Conservation (phyloP, 1,140 invertebrate species). For the Drosophila gunungcola region DNA sequence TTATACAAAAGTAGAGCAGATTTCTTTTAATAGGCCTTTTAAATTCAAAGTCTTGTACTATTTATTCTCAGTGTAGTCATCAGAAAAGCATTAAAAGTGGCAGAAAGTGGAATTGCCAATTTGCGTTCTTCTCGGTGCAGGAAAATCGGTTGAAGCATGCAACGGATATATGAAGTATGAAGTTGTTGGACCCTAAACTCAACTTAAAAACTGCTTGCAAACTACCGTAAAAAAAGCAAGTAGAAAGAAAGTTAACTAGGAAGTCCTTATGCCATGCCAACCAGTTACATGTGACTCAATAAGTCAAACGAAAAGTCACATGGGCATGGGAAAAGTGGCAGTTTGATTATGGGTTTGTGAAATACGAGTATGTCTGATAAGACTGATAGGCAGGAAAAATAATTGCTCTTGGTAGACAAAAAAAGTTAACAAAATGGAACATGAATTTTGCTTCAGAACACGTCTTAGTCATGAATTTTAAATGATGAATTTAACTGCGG, state of each 20-base stretch:
- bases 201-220: constrained; percentile 41
- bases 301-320: constrained; percentile 40
- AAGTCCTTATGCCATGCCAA: constrained; percentile 46
- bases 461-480: neutral
- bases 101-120: constrained; percentile 76
- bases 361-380: constrained; percentile 13
- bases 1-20: too few relatives aligned
- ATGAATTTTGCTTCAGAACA: neutral
- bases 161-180: constrained; percentile 31
- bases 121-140: constrained; percentile 50
- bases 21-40: too few relatives aligned
- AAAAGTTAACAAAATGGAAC: neutral
- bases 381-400: constrained; percentile 25
- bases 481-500: neutral
- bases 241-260: constrained; percentile 45
- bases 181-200: constrained; percentile 25
- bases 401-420: constrained; percentile 12
- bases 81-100: constrained; percentile 73
- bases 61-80: constrained; percentile 48
- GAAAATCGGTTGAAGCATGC: constrained; percentile 5
- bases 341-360: constrained; percentile 31
- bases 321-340: constrained; percentile 10
- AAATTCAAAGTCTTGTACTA: too few relatives aligned
- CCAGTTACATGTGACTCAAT: constrained; percentile 53
- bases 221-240: constrained; percentile 27